These are phyloP conservation scores for Urosaurus nigricauda DNA, from an alignment of 2,797 vertebrate genomes.

Conservation along the genomic window DNA sequence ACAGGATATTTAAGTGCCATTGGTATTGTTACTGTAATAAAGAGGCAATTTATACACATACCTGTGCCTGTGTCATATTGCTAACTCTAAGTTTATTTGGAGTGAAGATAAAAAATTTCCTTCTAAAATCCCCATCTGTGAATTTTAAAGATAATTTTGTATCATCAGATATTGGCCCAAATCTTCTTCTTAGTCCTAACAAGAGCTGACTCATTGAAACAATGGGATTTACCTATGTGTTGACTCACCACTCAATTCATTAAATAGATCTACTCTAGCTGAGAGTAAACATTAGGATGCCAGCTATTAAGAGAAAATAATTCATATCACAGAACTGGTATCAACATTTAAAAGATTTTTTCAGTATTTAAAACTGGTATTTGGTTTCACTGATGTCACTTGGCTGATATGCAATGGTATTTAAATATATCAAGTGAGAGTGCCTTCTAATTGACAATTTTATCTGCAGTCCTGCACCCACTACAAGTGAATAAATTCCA, in stretches of 20 bases:
- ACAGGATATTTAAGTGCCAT: neutral
- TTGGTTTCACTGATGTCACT: neutral
- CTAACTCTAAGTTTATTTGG: neutral
- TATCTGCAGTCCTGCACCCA: too few species aligned
- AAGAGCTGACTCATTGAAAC: too few species aligned
- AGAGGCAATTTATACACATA: neutral
- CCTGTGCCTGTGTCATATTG: neutral
- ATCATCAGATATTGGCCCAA: too few species aligned
- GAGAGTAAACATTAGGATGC: too few species aligned
- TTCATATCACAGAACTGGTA: neutral
- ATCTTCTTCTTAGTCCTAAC: too few species aligned
- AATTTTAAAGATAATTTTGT: neutral
- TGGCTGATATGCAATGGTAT: too few species aligned
- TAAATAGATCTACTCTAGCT: too few species aligned
- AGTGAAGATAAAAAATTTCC: neutral
- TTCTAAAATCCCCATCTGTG: neutral
- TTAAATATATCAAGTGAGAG: too few species aligned
- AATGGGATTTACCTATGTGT: too few species aligned
- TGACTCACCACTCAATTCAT: too few species aligned
- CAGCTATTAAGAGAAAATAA: neutral
- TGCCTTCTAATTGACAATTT: too few species aligned
- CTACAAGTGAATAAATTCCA: too few species aligned
- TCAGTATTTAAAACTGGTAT: neutral
- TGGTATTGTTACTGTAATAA: neutral
- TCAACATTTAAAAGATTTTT: neutral